phyloP scores from a whole-genome alignment of 1,140 invertebrate species.

The Aphidius ervi region DNA sequence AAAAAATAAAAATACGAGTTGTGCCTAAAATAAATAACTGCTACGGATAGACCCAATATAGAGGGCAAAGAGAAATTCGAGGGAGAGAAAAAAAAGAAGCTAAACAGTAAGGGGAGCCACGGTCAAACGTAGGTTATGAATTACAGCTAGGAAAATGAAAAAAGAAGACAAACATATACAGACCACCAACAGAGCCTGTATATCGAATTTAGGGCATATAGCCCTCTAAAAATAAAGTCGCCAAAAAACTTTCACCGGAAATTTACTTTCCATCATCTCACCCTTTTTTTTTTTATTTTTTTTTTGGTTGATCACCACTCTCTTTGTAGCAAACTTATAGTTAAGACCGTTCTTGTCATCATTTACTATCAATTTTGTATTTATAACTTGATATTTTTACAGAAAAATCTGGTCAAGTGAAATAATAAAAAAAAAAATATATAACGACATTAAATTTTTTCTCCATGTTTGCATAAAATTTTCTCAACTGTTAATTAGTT shows the following conservation, averaged over 20 bases:
- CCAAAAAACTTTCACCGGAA: constrained; percentile 20
- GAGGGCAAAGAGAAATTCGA: not conserved
- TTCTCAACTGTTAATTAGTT: too few species aligned
- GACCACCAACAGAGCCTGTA: constrained; percentile 8
- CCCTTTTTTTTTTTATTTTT: not conserved
- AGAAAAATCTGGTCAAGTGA: too few species aligned
- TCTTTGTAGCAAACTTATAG: too few species aligned
- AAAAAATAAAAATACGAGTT: constrained; percentile 31
- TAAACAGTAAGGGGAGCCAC: constrained; percentile 17
- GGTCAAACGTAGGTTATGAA: constrained; percentile 34
- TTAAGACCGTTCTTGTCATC: too few species aligned
- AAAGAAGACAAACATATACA: constrained; percentile 3
- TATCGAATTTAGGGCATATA: constrained; percentile 7
- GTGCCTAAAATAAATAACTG: constrained; percentile 32
- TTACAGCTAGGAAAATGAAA: constrained; percentile 27
- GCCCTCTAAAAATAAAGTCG: not conserved
- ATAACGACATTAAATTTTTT: too few species aligned
- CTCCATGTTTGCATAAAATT: too few species aligned
- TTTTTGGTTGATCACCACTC: too few species aligned
- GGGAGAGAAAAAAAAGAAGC: constrained; percentile 8
- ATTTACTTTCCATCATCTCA: constrained; percentile 26
- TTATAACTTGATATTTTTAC: too few species aligned
- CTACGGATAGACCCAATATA: not conserved
- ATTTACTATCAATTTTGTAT: too few species aligned
- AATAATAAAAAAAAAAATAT: too few species aligned